Conservation (phyloP, 2,797 vertebrate species). For the Masticophis lateralis region DNA sequence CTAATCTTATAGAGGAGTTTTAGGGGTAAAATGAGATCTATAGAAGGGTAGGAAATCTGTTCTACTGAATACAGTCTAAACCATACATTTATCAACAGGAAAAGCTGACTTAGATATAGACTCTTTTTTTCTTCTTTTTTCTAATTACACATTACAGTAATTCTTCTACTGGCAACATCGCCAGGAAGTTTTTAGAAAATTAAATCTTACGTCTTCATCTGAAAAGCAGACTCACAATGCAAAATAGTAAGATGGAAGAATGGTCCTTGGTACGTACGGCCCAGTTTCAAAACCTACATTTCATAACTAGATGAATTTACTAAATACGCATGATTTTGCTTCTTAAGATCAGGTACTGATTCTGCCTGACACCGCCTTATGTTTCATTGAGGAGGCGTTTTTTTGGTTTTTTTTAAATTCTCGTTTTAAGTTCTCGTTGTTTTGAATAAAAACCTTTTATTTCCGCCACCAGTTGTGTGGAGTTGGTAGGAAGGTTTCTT, state of each 20-base stretch:
- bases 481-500: background rate
- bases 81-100: background rate
- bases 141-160: background rate
- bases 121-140: background rate
- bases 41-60: background rate
- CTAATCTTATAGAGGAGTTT: background rate
- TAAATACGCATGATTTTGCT: background rate
- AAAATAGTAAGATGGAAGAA: background rate
- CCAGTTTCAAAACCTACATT: background rate
- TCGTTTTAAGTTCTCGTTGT: too few relatives aligned
- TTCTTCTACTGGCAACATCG: background rate
- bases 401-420: background rate
- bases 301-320: background rate
- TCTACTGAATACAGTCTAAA: background rate
- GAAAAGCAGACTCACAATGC: background rate
- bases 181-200: background rate
- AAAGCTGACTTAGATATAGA: background rate
- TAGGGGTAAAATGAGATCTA: background rate
- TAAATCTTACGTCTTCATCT: background rate
- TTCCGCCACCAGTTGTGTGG: background rate
- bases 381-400: background rate
- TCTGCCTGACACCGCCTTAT: background rate
- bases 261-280: background rate
- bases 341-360: background rate
- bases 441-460: background rate